These are phyloP conservation scores for Atherinosoma microstoma DNA, from an alignment of 2,797 vertebrate species.

Conservation along the genomic window DNA sequence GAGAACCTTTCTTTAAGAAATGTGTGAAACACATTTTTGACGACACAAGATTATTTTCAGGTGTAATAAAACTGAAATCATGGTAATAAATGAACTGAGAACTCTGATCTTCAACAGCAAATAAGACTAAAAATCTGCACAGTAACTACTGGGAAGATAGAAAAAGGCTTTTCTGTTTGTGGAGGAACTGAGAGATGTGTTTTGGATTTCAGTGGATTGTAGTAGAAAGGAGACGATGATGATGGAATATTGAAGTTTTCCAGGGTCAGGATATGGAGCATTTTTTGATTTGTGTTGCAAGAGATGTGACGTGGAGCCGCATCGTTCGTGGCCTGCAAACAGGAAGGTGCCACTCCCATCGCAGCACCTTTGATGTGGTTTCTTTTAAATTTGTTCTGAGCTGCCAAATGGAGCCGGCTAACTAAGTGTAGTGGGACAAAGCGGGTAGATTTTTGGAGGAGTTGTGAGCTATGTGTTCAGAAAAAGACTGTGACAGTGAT, in stretches of 20 bases:
- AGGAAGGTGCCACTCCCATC: slow-evolving; percentile 35
- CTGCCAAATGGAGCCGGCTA: slow-evolving; percentile 14
- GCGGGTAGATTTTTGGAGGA: slow-evolving; percentile 4
- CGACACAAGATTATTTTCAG: not conserved
- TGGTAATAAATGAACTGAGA: not conserved
- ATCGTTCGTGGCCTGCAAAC: slow-evolving; percentile 15
- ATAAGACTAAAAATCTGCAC: not conserved
- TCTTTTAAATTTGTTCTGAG: slow-evolving; percentile 20
- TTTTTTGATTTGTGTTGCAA: slow-evolving; percentile 3
- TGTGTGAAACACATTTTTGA: not conserved
- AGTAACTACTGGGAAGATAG: slow-evolving; percentile 3
- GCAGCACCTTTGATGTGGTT: slow-evolving; percentile 19
- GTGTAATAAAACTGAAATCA: not conserved
- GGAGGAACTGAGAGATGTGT: not conserved
- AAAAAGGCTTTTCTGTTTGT: not conserved
- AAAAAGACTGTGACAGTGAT: not conserved
- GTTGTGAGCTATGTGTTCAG: slow-evolving; percentile 10
- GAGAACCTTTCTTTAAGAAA: not conserved
- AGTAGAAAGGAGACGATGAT: not conserved
- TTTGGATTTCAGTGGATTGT: not conserved
- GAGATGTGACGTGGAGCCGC: not conserved
- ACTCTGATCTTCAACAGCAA: slow-evolving; percentile 6
- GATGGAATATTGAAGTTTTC: slow-evolving; percentile 12
- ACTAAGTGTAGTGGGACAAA: slow-evolving; percentile 2
- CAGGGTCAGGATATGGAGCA: not conserved